Base-by-base conservation (phyloP, 2,797 vertebrate species). In the Phoeniculus purpureus region DNA sequence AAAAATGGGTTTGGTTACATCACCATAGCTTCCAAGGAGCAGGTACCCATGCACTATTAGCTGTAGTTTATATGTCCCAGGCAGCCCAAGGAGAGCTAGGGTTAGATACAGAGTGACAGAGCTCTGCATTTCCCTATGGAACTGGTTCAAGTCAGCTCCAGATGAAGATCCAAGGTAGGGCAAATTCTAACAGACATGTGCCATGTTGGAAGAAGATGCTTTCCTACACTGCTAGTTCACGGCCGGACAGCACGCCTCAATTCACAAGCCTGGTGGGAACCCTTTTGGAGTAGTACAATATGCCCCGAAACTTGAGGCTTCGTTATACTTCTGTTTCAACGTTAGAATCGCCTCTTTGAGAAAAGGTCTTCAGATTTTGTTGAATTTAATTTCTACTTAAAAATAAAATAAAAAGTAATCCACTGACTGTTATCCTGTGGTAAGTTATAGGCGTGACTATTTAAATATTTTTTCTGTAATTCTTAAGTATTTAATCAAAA, bases 141-240 rank as follows among this genome's bases (percentile, higher is more conserved):
- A n/a, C 29, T 81, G 34, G 27, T 59, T 81, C 45, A 55, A 12
- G 19, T 17, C 17, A 79, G 12, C 15, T 84, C 51, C 45, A 47
- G 27, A n/a, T 3, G 58, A 68, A 58, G 34, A 34, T 34, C 25
- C 50, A 58, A 58, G 34, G 23, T 15, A 72, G 45, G 56, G 16
- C 14, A 15, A 61, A 4, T n/a, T 31, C 5, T 43, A 48, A 47
- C 5, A 59, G n/a, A 77, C 20, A 45, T 0, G 2, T 0, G 2
- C 19, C 7, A 10, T 15, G 10, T 56, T 55, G 65, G 27, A 81
- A 55, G 20, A 4, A 40, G 31, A 5, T 26, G 15, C 5, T 80
- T 82, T 77, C 34, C 16, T 76, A 34, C 27, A n/a, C 26, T 48
- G 15, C 27, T 23, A 56, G 72, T 75, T 22, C 10, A 5, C 20